These are phyloP conservation scores for Drosophila colorata DNA, from an alignment of 2,888 invertebrate genomes.

Conservation along the genomic window DNA sequence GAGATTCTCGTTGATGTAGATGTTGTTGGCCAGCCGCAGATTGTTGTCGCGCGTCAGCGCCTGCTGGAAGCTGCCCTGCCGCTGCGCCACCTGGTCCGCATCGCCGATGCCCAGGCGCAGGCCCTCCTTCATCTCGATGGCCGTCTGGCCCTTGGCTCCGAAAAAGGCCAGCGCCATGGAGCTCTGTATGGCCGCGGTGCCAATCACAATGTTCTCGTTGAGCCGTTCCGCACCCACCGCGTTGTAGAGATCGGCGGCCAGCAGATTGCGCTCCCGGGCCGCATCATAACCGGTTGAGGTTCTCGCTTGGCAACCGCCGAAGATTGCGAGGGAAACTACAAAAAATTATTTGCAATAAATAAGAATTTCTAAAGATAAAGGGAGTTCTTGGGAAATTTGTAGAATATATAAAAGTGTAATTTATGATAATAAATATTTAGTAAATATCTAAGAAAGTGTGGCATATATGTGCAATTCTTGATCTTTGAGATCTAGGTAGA, in stretches of 20 bases:
- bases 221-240: constrained; percentile 87
- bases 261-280: constrained; percentile 73
- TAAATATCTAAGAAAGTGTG: no score
- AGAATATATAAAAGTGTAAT: neutral
- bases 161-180: constrained; percentile 90
- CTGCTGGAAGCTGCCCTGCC: constrained; percentile 76
- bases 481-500: no score
- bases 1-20: constrained; percentile 88
- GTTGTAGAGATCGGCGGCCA: constrained; percentile 79
- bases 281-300: constrained; percentile 46
- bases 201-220: constrained; percentile 89
- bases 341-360: neutral
- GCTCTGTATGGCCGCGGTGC: constrained; percentile 91
- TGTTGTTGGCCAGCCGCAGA: constrained; percentile 89
- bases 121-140: constrained; percentile 87
- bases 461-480: no score
- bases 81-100: constrained; percentile 71
- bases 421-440: no score
- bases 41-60: constrained; percentile 76
- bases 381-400: neutral
- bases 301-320: constrained; percentile 32
- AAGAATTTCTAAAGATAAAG: neutral
- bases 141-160: constrained; percentile 89
- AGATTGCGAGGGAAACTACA: constrained; percentile 51
- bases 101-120: constrained; percentile 85